phyloP scores from a whole-genome alignment of 2,797 vertebrate species.

The Crenuchus spilurus region DNA sequence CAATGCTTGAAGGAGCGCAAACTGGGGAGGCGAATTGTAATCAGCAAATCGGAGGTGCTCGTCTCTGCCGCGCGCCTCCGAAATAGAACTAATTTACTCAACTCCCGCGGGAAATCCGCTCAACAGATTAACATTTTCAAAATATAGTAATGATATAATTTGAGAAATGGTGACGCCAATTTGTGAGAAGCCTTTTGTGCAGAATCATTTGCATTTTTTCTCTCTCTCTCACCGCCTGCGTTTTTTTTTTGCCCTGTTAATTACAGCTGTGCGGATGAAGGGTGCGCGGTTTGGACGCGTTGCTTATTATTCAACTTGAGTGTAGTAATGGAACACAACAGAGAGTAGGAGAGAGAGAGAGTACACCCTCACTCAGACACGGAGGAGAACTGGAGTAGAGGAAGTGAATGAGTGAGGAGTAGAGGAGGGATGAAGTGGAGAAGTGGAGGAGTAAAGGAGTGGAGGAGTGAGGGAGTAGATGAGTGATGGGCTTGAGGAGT shows the following conservation, averaged over 20 bases:
- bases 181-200: constrained; percentile 98
- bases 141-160: constrained; percentile 99
- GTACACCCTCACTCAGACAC: background rate
- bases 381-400: background rate
- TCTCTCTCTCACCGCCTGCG: constrained; percentile 83
- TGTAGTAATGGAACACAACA: constrained; percentile 98
- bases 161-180: constrained; percentile 99
- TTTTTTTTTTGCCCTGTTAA: constrained; percentile 91
- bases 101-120: constrained; percentile 99
- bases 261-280: constrained; percentile 98
- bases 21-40: constrained; percentile 99
- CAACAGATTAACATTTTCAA: constrained; percentile 99
- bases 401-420: too few relatives aligned
- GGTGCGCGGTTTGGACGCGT: constrained; percentile 96
- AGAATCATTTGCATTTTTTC: constrained; percentile 97
- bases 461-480: background rate
- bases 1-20: constrained; percentile 99
- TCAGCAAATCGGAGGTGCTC: constrained; percentile 99
- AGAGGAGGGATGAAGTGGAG: too few relatives aligned
- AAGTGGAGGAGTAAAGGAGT: background rate
- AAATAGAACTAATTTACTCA: constrained; percentile 99
- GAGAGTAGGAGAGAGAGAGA: constrained; percentile 80
- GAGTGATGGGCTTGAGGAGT: too few relatives aligned
- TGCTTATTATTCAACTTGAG: constrained; percentile 99
- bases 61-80: constrained; percentile 96